These are phyloP conservation scores for Subacronicta megacephala DNA, from an alignment of 2,888 invertebrate species.

Conservation along the genomic window DNA sequence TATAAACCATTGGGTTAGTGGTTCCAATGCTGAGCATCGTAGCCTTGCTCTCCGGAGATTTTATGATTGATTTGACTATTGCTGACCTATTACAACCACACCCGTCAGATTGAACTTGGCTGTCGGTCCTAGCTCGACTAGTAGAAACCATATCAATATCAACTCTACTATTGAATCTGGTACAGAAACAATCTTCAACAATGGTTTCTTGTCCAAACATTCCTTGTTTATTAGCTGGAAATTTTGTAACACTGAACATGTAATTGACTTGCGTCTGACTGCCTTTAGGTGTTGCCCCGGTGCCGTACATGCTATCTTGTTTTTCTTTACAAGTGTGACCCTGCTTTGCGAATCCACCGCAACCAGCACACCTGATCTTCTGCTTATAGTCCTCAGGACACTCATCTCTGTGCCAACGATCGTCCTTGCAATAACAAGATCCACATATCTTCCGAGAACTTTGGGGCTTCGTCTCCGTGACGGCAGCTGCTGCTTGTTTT, in stretches of 20 bases:
- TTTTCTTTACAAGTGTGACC: constrained; percentile 78
- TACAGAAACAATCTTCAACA: constrained; percentile 61
- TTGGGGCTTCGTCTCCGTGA: constrained; percentile 61
- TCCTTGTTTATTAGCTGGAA: constrained; percentile 66
- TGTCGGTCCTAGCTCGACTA: constrained; percentile 28
- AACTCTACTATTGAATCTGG: constrained; percentile 46
- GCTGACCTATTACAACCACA: constrained; percentile 58
- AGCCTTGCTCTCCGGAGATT: constrained; percentile 38
- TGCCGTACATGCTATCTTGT: constrained; percentile 65
- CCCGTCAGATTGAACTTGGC: constrained; percentile 26
- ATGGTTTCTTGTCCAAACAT: constrained; percentile 67
- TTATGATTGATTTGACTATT: constrained; percentile 45
- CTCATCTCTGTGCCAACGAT: constrained; percentile 77
- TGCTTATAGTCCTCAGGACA: constrained; percentile 65
- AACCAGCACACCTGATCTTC: constrained; percentile 68
- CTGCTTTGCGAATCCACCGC: constrained; percentile 67
- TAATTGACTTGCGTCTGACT: constrained; percentile 71
- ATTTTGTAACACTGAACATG: constrained; percentile 66
- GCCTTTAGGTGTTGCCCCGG: constrained; percentile 68
- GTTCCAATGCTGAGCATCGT: constrained; percentile 50
- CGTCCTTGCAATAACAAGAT: constrained; percentile 79
- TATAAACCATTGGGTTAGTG: constrained; percentile 40
- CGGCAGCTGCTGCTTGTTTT: constrained; percentile 63
- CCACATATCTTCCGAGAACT: constrained; percentile 75
- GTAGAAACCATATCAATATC: constrained; percentile 23